Percentiles rank a stretch among this genome's conserved stretches.
Evolutionary conservation across 2,888 invertebrate genomes (phyloP).

Genomic region (Mythimna loreyi): DNA sequence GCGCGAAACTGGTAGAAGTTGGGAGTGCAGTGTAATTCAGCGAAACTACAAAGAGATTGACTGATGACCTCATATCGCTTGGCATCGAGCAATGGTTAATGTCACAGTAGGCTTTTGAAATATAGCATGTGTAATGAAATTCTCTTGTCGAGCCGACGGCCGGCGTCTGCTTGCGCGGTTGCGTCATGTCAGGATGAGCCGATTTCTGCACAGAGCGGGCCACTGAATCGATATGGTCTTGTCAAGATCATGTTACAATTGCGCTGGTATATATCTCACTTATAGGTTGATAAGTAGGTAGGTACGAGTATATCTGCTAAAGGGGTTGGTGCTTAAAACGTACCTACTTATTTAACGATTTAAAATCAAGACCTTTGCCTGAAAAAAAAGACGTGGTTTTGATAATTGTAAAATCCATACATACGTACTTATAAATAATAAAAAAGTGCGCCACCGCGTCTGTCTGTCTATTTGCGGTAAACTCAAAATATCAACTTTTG

Average conservation of each 20-base stretch:
- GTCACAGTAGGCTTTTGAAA: constrained; percentile 83
- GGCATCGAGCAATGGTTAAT: constrained; percentile 83
- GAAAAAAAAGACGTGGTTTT: no score
- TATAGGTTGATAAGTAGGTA: neutral
- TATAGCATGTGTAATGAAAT: constrained; percentile 78
- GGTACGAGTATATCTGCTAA: neutral
- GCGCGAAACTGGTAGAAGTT: constrained; percentile 23
- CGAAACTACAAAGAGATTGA: constrained; percentile 76
- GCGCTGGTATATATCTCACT: constrained; percentile 23
- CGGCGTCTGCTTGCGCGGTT: constrained; percentile 63
- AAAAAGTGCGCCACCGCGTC: no score
- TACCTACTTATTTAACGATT: neutral
- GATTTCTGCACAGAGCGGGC: constrained; percentile 71
- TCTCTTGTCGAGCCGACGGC: constrained; percentile 62
- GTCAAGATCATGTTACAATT: constrained; percentile 67
- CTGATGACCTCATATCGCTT: constrained; percentile 83
- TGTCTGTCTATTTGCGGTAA: no score
- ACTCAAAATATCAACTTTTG: no score
- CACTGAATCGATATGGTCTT: constrained; percentile 63
- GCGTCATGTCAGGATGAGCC: constrained; percentile 56
- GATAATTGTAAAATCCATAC: no score
- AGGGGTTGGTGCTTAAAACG: neutral
- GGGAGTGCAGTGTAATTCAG: constrained; percentile 66
- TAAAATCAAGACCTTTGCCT: no score
- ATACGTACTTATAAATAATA: no score